A percentile compares a stretch with the other conserved stretches of the same genome.
Conservation (phyloP, 1,140 invertebrate genomes). For the Drosophila murphyi region DNA sequence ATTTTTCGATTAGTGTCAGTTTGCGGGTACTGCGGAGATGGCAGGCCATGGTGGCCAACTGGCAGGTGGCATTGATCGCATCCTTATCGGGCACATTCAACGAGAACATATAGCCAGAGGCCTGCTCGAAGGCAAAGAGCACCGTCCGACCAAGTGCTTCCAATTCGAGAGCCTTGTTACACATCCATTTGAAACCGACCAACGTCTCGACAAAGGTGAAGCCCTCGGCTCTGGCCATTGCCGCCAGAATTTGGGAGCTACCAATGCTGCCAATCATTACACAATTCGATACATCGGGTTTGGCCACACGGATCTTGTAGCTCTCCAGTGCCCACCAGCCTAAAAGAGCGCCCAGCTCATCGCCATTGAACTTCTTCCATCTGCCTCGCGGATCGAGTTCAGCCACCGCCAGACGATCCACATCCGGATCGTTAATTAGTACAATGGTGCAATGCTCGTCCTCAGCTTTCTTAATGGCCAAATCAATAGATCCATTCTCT, state of each 20-base stretch:
- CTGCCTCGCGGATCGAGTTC: conserved; percentile 89
- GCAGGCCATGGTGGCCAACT: conserved; percentile 92
- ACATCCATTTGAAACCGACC: conserved; percentile 99
- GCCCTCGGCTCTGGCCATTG: conserved; percentile 94
- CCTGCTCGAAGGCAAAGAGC: conserved; percentile 97
- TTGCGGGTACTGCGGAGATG: conserved; percentile 88
- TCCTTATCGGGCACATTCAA: conserved; percentile 96
- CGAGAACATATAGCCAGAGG: conserved; percentile 98
- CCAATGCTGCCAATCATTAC: conserved; percentile 97
- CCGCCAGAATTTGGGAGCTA: conserved; percentile 96
- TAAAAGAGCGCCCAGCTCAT: conserved; percentile 96
- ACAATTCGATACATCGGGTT: conserved; percentile 85
- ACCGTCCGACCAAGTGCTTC: conserved; percentile 89
- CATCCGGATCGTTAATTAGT: conserved; percentile 99
- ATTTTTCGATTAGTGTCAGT: conserved; percentile 89
- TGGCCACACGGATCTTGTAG: conserved; percentile 86
- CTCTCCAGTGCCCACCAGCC: conserved; percentile 96
- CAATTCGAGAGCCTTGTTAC: conserved; percentile 93
- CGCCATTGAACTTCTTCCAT: conserved; percentile 98
- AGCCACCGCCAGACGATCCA: conserved; percentile 96
- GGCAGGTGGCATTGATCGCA: conserved; percentile 94
- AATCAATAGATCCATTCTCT: conserved; percentile 67
- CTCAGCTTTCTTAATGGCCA: conserved; percentile 94
- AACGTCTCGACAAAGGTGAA: conserved; percentile 96
- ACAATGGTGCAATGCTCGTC: conserved; percentile 90